Conservation (phyloP, 2,113 vertebrate genomes). For the Lucifuga dentata region DNA sequence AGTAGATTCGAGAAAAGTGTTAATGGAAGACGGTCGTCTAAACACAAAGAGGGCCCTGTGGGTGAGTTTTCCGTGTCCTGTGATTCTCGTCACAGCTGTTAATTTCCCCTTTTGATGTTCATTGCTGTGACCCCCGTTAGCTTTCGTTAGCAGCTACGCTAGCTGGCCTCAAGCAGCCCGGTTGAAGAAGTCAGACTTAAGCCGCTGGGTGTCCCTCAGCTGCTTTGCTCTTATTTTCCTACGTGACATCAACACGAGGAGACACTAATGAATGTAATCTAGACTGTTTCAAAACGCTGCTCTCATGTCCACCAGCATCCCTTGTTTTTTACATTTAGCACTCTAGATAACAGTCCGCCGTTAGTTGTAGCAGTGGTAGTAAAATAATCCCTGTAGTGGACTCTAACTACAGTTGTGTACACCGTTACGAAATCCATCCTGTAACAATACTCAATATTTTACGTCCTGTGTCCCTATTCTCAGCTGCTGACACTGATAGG, state of each 20-base stretch:
- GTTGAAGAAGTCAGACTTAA: slow-evolving; percentile 3
- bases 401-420: background rate
- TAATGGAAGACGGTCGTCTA: slow-evolving; percentile 79
- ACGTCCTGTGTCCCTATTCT: slow-evolving; percentile 35
- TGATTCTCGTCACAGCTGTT: background rate
- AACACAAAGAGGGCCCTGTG: slow-evolving; percentile 78
- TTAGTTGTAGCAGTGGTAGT: background rate
- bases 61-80: slow-evolving; percentile 62
- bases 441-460: slow-evolving; percentile 7
- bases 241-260: background rate
- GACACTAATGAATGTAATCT: background rate
- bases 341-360: background rate
- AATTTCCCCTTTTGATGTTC: background rate
- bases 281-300: too few species aligned
- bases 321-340: background rate
- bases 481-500: slow-evolving; percentile 48
- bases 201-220: slow-evolving; percentile 14
- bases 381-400: background rate
- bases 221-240: background rate
- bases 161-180: slow-evolving; percentile 20
- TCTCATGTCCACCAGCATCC: too few species aligned
- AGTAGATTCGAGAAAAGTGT: slow-evolving; percentile 70
- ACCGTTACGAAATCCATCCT: too few species aligned
- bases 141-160: slow-evolving; percentile 37
- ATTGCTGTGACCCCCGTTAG: slow-evolving; percentile 15